A percentile compares a stretch with the other conserved stretches of the same genome.
Evolutionary conservation across 2,113 vertebrate species (phyloP).

Genomic region (Crypturellus undulatus): DNA sequence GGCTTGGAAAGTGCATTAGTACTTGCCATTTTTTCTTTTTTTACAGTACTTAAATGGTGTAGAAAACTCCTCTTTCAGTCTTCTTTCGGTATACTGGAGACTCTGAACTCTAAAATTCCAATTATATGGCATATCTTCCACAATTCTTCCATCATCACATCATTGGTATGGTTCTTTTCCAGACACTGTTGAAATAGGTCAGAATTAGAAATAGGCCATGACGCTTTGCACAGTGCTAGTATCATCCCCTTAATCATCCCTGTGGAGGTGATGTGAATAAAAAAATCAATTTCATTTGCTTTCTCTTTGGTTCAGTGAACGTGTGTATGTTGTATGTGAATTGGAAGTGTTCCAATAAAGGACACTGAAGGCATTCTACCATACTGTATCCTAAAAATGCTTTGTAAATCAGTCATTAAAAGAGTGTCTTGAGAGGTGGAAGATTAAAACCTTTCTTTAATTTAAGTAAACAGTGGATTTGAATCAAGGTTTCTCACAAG

Average conservation of each 20-base stretch:
- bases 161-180: not conserved
- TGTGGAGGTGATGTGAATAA: not conserved
- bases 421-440: not conserved
- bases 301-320: not conserved
- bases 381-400: not conserved
- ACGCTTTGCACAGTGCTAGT: not conserved
- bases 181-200: not conserved
- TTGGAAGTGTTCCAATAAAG: constrained; percentile 3
- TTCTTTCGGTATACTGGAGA: not conserved
- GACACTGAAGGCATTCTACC: not conserved
- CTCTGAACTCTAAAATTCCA: not conserved
- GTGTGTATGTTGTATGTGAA: not conserved
- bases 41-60: not conserved
- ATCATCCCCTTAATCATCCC: not conserved
- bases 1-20: not conserved
- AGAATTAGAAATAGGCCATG: not conserved
- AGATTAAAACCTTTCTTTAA: not conserved
- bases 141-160: not conserved
- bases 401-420: not conserved
- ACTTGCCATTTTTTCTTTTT: not conserved
- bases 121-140: not conserved
- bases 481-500: not conserved
- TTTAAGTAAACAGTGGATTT: not conserved
- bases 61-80: not conserved
- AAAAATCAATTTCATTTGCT: constrained; percentile 17